phyloP scores from a whole-genome alignment of 2,888 invertebrate genomes.

The Nomada goodeniana region DNA sequence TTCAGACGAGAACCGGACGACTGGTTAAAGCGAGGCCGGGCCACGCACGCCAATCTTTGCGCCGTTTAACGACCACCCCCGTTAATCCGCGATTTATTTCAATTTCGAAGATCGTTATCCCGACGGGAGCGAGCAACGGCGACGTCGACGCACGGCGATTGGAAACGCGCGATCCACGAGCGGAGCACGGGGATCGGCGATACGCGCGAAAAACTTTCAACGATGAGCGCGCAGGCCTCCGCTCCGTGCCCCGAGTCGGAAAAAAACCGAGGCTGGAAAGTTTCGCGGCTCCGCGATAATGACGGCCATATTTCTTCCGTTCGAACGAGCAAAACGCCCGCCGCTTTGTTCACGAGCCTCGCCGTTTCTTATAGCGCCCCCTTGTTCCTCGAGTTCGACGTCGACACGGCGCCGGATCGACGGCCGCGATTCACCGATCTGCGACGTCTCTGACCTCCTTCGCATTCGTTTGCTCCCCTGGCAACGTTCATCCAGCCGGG shows the following conservation, averaged over 20 bases:
- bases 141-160: background rate
- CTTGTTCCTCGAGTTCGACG: background rate
- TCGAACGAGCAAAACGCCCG: slow-evolving; percentile 55
- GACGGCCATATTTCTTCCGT: slow-evolving; percentile 65
- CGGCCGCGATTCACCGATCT: slow-evolving; percentile 37
- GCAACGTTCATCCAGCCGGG: background rate
- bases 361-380: background rate
- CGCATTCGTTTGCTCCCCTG: background rate
- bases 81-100: slow-evolving; percentile 72
- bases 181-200: background rate
- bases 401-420: slow-evolving; percentile 25
- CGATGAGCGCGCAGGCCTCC: background rate
- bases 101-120: slow-evolving; percentile 66
- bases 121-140: background rate
- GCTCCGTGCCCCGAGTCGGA: background rate
- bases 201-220: slow-evolving; percentile 1
- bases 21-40: slow-evolving; percentile 25
- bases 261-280: slow-evolving; percentile 42
- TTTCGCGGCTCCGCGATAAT: slow-evolving; percentile 70
- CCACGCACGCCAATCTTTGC: slow-evolving; percentile 63
- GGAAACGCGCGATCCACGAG: background rate
- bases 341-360: slow-evolving; percentile 40
- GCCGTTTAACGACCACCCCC: slow-evolving; percentile 52
- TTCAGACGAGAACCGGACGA: slow-evolving; percentile 25
- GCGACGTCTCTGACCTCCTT: too few species aligned